Conservation (phyloP, 2,888 invertebrate genomes). For the Philereme vetulata region DNA sequence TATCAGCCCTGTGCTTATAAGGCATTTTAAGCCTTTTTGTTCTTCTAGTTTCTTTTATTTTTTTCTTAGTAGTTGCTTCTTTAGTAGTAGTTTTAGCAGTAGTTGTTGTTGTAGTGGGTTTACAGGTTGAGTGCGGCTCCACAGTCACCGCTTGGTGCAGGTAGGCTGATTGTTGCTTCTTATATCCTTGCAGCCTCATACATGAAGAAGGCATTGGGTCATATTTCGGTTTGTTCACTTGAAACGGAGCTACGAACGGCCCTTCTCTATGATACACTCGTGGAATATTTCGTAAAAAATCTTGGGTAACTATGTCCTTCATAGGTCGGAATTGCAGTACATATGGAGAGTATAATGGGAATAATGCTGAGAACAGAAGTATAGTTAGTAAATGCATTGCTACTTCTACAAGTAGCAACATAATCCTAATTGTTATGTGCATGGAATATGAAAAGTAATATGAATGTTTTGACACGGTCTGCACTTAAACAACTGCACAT, state of each 20-base stretch:
- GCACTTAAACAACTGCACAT: not conserved
- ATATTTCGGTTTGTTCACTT: conserved; percentile 13
- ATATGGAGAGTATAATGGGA: conserved; percentile 7
- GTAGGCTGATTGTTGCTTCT: not conserved
- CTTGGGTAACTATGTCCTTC: conserved; percentile 2
- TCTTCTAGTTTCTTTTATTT: not conserved
- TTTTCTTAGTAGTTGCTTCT: not conserved
- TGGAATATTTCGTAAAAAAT: not conserved
- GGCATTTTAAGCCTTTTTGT: not conserved
- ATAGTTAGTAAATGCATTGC: conserved; percentile 10
- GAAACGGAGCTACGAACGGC: not conserved
- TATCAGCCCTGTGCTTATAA: not conserved
- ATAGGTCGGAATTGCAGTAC: conserved; percentile 16
- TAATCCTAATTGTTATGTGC: not conserved
- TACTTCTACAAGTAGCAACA: not conserved
- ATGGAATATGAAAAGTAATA: conserved; percentile 10
- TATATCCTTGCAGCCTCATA: conserved; percentile 22
- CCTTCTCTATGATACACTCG: not conserved
- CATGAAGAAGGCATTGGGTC: conserved; percentile 26
- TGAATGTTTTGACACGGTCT: conserved; percentile 11
- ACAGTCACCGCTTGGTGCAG: no score
- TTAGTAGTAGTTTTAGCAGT: not conserved
- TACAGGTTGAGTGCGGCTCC: no score
- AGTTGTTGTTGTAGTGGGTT: not conserved
- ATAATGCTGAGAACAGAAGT: conserved; percentile 10